Percentiles rank a stretch among this genome's conserved stretches.
Conservation (phyloP, 2,888 invertebrate species). For the Peribatodes rhomboidaria region DNA sequence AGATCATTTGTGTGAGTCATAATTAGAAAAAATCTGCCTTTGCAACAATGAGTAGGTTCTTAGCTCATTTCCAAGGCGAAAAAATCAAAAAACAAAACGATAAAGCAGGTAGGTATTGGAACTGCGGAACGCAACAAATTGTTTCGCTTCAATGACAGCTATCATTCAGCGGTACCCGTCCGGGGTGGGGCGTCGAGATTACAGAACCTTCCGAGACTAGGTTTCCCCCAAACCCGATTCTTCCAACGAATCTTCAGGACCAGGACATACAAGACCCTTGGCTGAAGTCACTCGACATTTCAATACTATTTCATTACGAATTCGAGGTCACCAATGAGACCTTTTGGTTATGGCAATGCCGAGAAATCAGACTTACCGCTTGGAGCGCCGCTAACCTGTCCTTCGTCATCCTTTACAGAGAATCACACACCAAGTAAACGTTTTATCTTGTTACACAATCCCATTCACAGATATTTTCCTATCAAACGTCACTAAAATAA, state of each 20-base stretch:
- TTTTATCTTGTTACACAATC: conserved; percentile 90
- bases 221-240: conserved; percentile 38
- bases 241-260: conserved; percentile 33
- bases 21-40: neutral
- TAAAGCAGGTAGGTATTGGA: conserved; percentile 49
- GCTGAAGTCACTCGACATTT: conserved; percentile 55
- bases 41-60: conserved; percentile 4
- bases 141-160: conserved; percentile 75
- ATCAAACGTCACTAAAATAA: conserved; percentile 91
- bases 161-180: conserved; percentile 71
- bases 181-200: conserved; percentile 81
- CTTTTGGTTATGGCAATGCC: conserved; percentile 72
- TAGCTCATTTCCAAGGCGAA: conserved; percentile 39
- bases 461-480: conserved; percentile 92
- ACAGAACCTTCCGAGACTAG: conserved; percentile 57
- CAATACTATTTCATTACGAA: conserved; percentile 68
- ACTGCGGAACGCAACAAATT: conserved; percentile 70
- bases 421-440: conserved; percentile 89
- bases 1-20: conserved; percentile 4
- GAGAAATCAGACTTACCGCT: conserved; percentile 90
- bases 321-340: conserved; percentile 79
- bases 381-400: conserved; percentile 98
- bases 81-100: conserved; percentile 47
- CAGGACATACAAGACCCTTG: conserved; percentile 40
- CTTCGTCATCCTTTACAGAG: conserved; percentile 94